Conservation (phyloP, 2,113 vertebrate species). For the Cynoglossus semilaevis region DNA sequence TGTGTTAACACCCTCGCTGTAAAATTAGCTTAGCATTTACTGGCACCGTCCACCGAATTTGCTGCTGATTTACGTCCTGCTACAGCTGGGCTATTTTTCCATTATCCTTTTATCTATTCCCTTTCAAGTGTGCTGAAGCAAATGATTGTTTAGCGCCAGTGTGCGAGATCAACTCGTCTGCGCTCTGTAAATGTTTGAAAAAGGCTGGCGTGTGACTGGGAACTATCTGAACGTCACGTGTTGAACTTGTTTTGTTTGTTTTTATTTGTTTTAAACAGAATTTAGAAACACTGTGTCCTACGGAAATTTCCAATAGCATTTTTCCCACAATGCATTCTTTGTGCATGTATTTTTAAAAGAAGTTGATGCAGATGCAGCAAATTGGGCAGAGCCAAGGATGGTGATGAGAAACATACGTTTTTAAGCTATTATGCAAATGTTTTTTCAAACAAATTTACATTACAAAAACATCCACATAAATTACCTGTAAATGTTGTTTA, state of each 20-base stretch:
- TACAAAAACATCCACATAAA: too few species aligned
- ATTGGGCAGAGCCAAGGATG: neutral
- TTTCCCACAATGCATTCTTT: too few species aligned
- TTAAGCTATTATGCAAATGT: too few species aligned
- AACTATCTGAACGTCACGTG: constrained; percentile 35
- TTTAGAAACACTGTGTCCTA: constrained; percentile 33
- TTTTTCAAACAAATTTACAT: too few species aligned
- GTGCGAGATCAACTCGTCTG: constrained; percentile 5
- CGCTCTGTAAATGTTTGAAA: constrained; percentile 38
- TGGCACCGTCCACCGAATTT: constrained; percentile 1
- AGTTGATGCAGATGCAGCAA: constrained; percentile 41
- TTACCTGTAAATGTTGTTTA: too few species aligned
- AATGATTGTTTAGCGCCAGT: constrained; percentile 27
- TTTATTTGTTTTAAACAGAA: constrained; percentile 43
- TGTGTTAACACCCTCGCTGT: too few species aligned
- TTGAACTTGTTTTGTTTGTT: too few species aligned
- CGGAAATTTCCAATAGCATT: constrained; percentile 24
- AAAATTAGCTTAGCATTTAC: too few species aligned
- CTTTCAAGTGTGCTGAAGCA: constrained; percentile 19
- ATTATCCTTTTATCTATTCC: constrained; percentile 12
- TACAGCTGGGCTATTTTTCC: constrained; percentile 5
- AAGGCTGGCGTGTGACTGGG: constrained; percentile 36
- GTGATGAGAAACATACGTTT: neutral
- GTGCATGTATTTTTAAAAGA: too few species aligned
- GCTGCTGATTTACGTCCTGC: constrained; percentile 1